Evolutionary conservation across 2,113 vertebrate species (phyloP).

Genomic region (Passer domesticus): DNA sequence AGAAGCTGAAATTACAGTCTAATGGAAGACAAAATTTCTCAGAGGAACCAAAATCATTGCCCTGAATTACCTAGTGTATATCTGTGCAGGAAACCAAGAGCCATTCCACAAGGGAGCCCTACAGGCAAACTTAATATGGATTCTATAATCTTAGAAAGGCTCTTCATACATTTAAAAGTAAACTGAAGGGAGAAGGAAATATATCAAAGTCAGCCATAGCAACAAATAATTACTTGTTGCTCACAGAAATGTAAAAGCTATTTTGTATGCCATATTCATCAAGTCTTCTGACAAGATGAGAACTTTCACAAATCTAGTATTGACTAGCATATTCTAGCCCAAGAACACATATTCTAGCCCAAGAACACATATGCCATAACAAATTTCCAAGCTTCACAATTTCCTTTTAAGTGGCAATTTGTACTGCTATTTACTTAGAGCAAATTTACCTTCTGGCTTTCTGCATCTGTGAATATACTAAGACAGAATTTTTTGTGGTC

Average conservation of each 20-base stretch:
- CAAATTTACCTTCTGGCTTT: neutral
- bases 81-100: neutral
- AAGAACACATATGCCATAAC: neutral
- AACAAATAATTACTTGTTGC: constrained; percentile 9
- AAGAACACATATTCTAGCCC: neutral
- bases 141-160: neutral
- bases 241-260: constrained; percentile 9
- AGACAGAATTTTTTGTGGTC: neutral
- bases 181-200: neutral
- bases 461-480: neutral
- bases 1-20: neutral
- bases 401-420: neutral
- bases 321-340: neutral
- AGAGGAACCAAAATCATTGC: neutral
- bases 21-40: neutral
- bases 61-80: neutral
- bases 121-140: neutral
- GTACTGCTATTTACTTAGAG: neutral
- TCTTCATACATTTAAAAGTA: neutral
- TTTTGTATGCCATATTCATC: constrained; percentile 4
- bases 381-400: neutral
- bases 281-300: constrained; percentile 9
- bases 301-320: neutral
- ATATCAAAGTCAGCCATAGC: constrained; percentile 22
- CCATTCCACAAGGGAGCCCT: neutral